phyloP scores from a whole-genome alignment of 2,113 vertebrate genomes.

The Martes martes region DNA sequence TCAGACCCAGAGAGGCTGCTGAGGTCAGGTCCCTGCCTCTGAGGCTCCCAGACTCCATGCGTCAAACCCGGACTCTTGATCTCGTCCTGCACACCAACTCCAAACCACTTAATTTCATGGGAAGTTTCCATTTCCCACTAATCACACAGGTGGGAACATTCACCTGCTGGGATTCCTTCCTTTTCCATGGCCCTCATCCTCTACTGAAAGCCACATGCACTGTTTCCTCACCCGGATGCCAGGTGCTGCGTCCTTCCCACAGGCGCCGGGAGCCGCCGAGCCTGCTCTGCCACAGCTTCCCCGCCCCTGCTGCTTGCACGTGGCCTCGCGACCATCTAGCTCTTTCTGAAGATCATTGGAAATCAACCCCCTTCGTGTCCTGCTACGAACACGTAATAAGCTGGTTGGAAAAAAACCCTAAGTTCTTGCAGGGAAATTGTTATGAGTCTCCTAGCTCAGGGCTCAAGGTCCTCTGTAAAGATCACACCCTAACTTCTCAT shows the following conservation, averaged over 20 bases:
- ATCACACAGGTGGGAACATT: fast-evolving
- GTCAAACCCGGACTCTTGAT: fast-evolving
- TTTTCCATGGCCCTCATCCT: fast-evolving
- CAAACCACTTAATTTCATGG: not conserved
- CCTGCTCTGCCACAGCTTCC: fast-evolving
- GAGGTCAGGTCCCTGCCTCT: fast-evolving
- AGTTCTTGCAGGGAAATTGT: not conserved
- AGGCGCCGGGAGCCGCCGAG: fast-evolving
- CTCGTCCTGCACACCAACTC: fast-evolving
- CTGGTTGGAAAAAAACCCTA: not conserved
- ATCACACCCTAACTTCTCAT: fast-evolving
- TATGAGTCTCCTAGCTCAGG: not conserved
- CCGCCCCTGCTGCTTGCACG: fast-evolving
- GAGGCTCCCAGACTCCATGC: fast-evolving
- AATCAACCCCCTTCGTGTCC: too few species aligned
- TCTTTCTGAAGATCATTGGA: not conserved
- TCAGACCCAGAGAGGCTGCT: fast-evolving
- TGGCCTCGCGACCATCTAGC: fast-evolving
- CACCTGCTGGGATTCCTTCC: not conserved
- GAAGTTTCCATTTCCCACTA: not conserved
- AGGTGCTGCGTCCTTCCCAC: not conserved
- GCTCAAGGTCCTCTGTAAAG: fast-evolving
- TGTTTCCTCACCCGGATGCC: fast-evolving
- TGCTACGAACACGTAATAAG: fast-evolving
- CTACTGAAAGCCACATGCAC: fast-evolving